These are phyloP conservation scores for Paratrypauchen microcephalus DNA, from an alignment of 2,797 vertebrate species.

Conservation along the genomic window DNA sequence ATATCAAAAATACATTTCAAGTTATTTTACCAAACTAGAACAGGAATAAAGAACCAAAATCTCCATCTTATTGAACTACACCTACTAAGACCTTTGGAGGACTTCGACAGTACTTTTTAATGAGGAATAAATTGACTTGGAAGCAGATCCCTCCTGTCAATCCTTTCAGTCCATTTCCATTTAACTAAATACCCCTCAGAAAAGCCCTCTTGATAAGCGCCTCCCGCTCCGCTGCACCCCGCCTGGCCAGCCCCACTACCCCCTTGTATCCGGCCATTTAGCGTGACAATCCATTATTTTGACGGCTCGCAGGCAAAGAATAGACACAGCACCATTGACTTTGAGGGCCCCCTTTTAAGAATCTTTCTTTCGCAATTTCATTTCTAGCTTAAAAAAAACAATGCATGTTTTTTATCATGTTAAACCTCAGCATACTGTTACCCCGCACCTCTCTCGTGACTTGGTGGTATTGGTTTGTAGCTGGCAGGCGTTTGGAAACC, in stretches of 20 bases:
- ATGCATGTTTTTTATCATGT: conserved; percentile 16
- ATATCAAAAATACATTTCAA: conserved; percentile 31
- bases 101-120: conserved; percentile 52
- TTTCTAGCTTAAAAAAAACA: conserved; percentile 13
- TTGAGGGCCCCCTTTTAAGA: conserved; percentile 38
- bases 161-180: conserved; percentile 53
- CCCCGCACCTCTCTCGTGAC: conserved; percentile 29
- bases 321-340: conserved; percentile 57
- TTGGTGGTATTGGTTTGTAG: conserved; percentile 53
- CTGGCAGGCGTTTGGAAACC: conserved; percentile 67
- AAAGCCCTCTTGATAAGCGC: conserved; percentile 57
- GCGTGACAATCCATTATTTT: conserved; percentile 75
- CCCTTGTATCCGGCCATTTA: conserved; percentile 72
- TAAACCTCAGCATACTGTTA: conserved; percentile 12
- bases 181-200: conserved; percentile 38
- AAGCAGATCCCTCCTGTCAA: conserved; percentile 44
- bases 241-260: conserved; percentile 57
- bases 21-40: conserved; percentile 26
- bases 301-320: conserved; percentile 60
- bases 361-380: conserved; percentile 5
- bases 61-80: conserved; percentile 40
- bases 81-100: conserved; percentile 43
- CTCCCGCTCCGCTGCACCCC: conserved; percentile 40
- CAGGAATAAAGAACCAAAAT: conserved; percentile 29
- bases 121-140: conserved; percentile 67